These are phyloP conservation scores for Sitophilus oryzae DNA, from an alignment of 1,140 invertebrate species.

Conservation along the genomic window DNA sequence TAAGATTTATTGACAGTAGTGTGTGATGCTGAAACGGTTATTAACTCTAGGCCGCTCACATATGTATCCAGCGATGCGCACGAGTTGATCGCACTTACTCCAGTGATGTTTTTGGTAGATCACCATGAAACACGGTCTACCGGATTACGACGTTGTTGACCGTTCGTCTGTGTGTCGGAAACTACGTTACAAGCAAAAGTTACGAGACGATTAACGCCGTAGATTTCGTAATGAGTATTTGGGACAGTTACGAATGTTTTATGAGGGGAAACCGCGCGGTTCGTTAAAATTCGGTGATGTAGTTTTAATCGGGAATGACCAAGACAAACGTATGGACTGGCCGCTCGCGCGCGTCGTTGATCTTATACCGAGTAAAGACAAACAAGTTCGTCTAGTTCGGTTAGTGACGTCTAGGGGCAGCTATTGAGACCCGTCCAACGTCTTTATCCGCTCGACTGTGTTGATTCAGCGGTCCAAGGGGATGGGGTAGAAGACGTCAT, in stretches of 20 bases:
- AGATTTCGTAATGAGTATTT: constrained; percentile 22
- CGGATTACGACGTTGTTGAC: constrained; percentile 21
- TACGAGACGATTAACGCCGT: constrained; percentile 8
- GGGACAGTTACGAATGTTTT: constrained; percentile 14
- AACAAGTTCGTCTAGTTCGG: constrained; percentile 36
- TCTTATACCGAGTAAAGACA: constrained; percentile 24
- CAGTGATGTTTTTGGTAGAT: too few relatives aligned
- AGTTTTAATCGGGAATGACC: constrained; percentile 13
- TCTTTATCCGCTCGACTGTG: constrained; percentile 16
- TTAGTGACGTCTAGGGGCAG: constrained; percentile 33
- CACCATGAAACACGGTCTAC: too few relatives aligned
- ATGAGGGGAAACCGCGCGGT: constrained; percentile 5
- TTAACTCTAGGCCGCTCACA: constrained; percentile 38
- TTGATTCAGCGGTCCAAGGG: constrained; percentile 6
- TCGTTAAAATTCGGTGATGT: constrained; percentile 14
- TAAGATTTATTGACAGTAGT: constrained; percentile 39
- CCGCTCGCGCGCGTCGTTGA: constrained; percentile 34
- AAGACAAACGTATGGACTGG: constrained; percentile 9
- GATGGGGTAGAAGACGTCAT: not conserved
- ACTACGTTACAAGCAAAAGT: constrained; percentile 15
- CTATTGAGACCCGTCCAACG: constrained; percentile 8
- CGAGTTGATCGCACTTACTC: too few relatives aligned
- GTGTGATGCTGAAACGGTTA: constrained; percentile 35
- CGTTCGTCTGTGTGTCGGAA: constrained; percentile 8
- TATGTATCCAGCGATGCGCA: constrained; percentile 34